phyloP scores from a whole-genome alignment of 2,888 invertebrate species.

The Thera obeliscata region DNA sequence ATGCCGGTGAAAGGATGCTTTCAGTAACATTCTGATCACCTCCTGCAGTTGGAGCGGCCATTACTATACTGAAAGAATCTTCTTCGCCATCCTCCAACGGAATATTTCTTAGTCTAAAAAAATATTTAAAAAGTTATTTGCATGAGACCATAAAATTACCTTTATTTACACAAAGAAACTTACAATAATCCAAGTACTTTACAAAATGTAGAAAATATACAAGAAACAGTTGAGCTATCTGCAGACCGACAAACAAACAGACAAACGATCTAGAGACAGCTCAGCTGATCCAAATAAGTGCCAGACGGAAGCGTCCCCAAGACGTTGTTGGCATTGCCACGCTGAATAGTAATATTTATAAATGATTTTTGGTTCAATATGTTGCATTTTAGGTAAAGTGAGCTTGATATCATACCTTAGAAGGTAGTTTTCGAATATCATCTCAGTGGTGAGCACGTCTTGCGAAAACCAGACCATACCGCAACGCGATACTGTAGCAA shows the following conservation, averaged over 20 bases:
- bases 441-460: conserved; percentile 98
- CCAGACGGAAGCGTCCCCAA: too few species aligned
- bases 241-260: too few species aligned
- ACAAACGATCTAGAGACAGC: too few species aligned
- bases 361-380: background rate
- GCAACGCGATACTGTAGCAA: conserved; percentile 99
- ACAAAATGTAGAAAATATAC: too few species aligned
- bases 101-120: conserved; percentile 89
- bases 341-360: too few species aligned
- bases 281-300: too few species aligned
- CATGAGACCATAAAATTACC: too few species aligned
- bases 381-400: background rate
- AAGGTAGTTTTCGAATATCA: conserved; percentile 99
- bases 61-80: conserved; percentile 86
- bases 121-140: background rate
- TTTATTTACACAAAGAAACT: too few species aligned
- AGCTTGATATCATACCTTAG: conserved; percentile 68
- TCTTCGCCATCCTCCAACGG: conserved; percentile 96
- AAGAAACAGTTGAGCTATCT: too few species aligned
- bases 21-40: conserved; percentile 87
- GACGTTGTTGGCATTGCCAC: too few species aligned
- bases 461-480: conserved; percentile 99
- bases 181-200: too few species aligned
- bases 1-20: conserved; percentile 91
- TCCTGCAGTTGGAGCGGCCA: conserved; percentile 83